Evolutionary conservation across 2,113 vertebrate species (phyloP).

Genomic region (Caranx ignobilis): DNA sequence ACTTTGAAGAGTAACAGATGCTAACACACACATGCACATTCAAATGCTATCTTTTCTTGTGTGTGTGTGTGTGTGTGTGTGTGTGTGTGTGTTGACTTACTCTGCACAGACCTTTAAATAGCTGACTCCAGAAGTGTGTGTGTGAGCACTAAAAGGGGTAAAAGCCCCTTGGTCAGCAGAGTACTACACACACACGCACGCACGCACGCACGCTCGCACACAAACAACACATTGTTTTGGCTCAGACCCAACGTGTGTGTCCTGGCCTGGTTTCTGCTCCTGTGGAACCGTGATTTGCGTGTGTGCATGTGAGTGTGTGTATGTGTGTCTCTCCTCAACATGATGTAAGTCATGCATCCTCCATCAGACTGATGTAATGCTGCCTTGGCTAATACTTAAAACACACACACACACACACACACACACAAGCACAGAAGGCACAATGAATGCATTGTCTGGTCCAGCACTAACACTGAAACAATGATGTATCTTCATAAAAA

Average conservation of each 20-base stretch:
- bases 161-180: slow-evolving; percentile 42
- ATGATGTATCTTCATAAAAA: neutral
- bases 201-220: neutral
- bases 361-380: slow-evolving; percentile 37
- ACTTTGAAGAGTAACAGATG: slow-evolving; percentile 53
- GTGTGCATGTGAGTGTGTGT: neutral
- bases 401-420: slow-evolving; percentile 11
- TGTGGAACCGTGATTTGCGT: slow-evolving; percentile 10
- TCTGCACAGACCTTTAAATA: slow-evolving; percentile 21
- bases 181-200: neutral
- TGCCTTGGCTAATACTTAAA: neutral
- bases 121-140: slow-evolving; percentile 33
- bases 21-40: neutral
- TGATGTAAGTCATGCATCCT: slow-evolving; percentile 19
- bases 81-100: slow-evolving; percentile 15
- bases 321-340: neutral
- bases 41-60: neutral
- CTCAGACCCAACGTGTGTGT: neutral
- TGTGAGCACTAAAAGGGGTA: slow-evolving; percentile 30
- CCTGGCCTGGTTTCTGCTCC: slow-evolving; percentile 33
- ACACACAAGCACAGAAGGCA: neutral
- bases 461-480: neutral
- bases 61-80: slow-evolving; percentile 5
- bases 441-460: neutral
- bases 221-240: slow-evolving; percentile 6